These are phyloP conservation scores for Dermatemys mawii DNA, from an alignment of 2,113 vertebrate species.

Conservation along the genomic window DNA sequence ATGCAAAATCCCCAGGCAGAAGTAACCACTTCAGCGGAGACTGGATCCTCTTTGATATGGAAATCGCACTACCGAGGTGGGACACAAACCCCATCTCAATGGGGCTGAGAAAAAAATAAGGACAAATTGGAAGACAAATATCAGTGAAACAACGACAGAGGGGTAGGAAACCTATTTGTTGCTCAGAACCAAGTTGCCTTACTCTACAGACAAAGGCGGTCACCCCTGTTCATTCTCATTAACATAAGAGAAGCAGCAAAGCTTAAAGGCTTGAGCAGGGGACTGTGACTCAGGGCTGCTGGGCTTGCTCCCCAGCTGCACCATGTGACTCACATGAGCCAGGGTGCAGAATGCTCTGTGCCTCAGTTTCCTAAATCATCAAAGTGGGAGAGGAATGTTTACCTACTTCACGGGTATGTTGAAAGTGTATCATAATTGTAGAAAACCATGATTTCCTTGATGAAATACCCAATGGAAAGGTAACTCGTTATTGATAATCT, in stretches of 20 bases:
- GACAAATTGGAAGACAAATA: neutral
- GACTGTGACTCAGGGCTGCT: neutral
- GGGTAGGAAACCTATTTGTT: neutral
- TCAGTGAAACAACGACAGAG: neutral
- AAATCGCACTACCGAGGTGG: neutral
- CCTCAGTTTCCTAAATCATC: accelerated
- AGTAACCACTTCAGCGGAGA: neutral
- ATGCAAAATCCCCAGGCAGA: neutral
- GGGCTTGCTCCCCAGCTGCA: neutral
- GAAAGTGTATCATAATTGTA: neutral
- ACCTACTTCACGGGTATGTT: accelerated
- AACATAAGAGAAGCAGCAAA: neutral
- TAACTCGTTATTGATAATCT: neutral
- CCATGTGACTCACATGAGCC: neutral
- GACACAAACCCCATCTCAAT: neutral
- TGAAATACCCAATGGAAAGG: neutral
- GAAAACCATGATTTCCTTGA: neutral
- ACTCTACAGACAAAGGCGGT: neutral
- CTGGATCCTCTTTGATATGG: neutral
- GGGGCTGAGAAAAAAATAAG: neutral
- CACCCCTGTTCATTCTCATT: neutral
- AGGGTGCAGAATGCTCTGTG: accelerated
- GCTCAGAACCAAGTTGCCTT: neutral
- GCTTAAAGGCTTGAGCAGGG: accelerated
- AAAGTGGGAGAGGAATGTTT: accelerated